Conservation (phyloP, 2,888 invertebrate species). For the Colletes collaris region DNA sequence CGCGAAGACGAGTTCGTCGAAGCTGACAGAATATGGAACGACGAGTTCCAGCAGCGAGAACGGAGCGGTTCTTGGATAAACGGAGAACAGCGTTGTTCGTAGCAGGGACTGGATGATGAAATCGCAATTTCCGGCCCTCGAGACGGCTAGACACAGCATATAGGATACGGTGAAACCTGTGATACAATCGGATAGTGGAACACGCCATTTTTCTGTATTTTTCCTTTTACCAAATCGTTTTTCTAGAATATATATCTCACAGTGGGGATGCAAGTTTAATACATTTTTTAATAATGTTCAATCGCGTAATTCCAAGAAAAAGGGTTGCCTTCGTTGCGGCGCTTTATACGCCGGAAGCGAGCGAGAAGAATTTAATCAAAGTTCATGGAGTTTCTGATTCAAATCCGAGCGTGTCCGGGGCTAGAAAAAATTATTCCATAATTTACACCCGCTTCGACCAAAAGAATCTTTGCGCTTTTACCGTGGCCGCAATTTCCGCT, state of each 20-base stretch:
- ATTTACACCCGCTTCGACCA: not conserved
- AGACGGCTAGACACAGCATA: not conserved
- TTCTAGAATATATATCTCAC: too few relatives aligned
- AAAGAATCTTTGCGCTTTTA: too few relatives aligned
- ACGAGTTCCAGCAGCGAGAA: not conserved
- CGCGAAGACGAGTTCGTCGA: constrained; percentile 11
- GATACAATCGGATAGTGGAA: not conserved
- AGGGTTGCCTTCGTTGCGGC: too few relatives aligned
- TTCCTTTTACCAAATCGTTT: too few relatives aligned
- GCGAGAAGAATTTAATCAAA: too few relatives aligned
- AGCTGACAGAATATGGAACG: constrained; percentile 8
- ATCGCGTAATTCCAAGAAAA: too few relatives aligned
- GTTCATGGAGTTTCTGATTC: too few relatives aligned
- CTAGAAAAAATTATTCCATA: not conserved
- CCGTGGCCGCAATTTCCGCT: too few relatives aligned
- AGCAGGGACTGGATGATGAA: constrained; percentile 50
- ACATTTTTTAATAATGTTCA: too few relatives aligned
- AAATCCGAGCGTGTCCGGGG: too few relatives aligned
- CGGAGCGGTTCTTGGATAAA: constrained; percentile 46
- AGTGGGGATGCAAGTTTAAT: too few relatives aligned
- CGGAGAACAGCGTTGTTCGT: constrained; percentile 34
- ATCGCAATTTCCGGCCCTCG: constrained; percentile 59
- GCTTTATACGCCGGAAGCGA: too few relatives aligned
- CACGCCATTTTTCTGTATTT: not conserved
- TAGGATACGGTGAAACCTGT: not conserved